A percentile compares a stretch with the other conserved stretches of the same genome.
These are phyloP conservation scores for Lasioglossum baleicum DNA, from an alignment of 1,140 invertebrate genomes.

Conservation along the genomic window DNA sequence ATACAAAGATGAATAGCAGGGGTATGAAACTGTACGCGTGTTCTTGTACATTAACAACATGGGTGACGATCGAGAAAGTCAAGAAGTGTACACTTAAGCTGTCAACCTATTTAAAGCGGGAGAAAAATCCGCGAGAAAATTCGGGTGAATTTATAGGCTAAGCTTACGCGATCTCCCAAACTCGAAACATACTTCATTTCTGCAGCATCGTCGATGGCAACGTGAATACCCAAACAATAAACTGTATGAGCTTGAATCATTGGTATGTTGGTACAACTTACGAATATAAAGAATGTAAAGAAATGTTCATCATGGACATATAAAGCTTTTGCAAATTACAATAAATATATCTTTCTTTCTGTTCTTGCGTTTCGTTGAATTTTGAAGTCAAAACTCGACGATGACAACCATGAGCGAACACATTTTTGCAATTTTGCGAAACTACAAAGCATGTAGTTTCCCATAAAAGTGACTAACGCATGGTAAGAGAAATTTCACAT, in stretches of 20 bases:
- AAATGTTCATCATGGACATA: not conserved
- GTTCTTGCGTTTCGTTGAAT: not conserved
- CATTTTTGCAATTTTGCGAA: not conserved
- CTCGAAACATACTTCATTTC: slow-evolving; percentile 12
- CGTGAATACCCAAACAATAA: not conserved
- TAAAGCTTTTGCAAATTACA: not conserved
- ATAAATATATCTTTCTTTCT: not conserved
- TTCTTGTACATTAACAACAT: not conserved
- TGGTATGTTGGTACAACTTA: slow-evolving; percentile 7
- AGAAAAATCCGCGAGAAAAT: not conserved
- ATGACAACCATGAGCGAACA: not conserved
- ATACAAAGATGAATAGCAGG: not conserved
- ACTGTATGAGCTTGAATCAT: not conserved
- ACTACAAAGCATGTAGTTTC: slow-evolving; percentile 9
- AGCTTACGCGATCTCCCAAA: not conserved
- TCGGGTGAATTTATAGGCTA: not conserved
- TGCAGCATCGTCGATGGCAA: slow-evolving; percentile 1
- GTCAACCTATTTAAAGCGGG: not conserved
- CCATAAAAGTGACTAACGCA: not conserved
- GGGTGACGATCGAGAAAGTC: not conserved
- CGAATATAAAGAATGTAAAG: not conserved
- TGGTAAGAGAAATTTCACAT: not conserved
- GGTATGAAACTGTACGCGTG: not conserved
- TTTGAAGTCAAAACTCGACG: not conserved
- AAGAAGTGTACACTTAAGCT: slow-evolving; percentile 1